Evolutionary conservation across 1,140 invertebrate genomes (phyloP).

Genomic region (Oppia nitens): DNA sequence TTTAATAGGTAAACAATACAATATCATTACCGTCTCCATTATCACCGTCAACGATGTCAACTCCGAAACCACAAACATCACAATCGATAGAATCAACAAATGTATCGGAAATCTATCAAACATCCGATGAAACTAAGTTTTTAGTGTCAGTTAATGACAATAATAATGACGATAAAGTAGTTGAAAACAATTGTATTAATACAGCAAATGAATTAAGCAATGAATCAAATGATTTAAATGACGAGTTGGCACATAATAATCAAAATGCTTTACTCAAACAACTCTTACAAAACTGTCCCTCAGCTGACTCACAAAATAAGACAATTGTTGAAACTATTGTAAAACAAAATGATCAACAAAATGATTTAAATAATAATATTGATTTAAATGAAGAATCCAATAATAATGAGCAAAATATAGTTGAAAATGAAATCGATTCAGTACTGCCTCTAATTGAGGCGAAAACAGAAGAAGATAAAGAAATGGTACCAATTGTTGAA

Average conservation of each 20-base stretch:
- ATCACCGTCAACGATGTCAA: not conserved
- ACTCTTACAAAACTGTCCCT: constrained; percentile 51
- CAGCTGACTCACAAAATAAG: constrained; percentile 30
- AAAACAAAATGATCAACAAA: too few species aligned
- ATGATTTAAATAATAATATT: too few species aligned
- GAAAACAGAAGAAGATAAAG: not conserved
- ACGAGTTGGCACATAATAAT: constrained; percentile 3
- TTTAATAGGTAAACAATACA: too few species aligned
- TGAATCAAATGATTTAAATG: constrained; percentile 2
- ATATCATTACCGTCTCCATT: constrained; percentile 4
- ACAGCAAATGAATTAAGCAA: too few species aligned
- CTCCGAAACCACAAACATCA: not conserved
- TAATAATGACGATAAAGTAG: too few species aligned
- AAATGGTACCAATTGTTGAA: not conserved
- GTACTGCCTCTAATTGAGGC: not conserved
- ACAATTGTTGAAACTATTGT: not conserved
- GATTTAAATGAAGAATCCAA: too few species aligned
- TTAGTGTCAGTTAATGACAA: too few species aligned
- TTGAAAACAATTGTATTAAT: too few species aligned
- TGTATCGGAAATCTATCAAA: too few species aligned
- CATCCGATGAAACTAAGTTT: too few species aligned
- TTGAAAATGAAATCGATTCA: not conserved
- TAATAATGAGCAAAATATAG: not conserved
- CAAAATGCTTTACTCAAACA: constrained; percentile 80
- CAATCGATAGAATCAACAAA: not conserved